A percentile compares a stretch with the other conserved stretches of the same genome.
Evolutionary conservation across 2,113 vertebrate genomes (phyloP).

Genomic region (Zingel zingel): DNA sequence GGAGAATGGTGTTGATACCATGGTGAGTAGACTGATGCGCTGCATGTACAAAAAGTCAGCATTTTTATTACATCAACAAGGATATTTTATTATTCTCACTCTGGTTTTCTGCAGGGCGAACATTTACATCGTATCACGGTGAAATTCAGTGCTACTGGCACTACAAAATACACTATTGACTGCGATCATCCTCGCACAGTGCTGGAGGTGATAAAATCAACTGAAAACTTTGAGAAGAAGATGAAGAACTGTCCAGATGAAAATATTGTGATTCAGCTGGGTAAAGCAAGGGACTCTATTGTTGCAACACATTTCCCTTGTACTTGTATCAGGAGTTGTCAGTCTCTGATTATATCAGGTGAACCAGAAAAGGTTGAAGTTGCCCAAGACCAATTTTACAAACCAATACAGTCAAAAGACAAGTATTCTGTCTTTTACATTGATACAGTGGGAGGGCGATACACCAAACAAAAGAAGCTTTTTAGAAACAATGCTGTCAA

Average conservation of each 20-base stretch:
- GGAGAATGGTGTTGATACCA: background rate
- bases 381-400: accelerated
- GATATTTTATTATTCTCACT: background rate
- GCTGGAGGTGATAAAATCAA: constrained; percentile 13
- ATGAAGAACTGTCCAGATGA: background rate
- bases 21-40: background rate
- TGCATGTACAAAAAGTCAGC: background rate
- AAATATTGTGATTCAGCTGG: constrained; percentile 19
- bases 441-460: accelerated
- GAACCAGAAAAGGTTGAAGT: background rate
- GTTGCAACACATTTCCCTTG: constrained; percentile 61
- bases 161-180: accelerated
- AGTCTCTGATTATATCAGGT: background rate
- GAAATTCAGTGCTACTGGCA: accelerated
- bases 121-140: background rate
- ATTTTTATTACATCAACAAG: background rate
- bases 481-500: background rate
- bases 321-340: accelerated
- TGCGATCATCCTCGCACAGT: constrained; percentile 13
- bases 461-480: background rate
- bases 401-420: background rate
- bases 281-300: accelerated
- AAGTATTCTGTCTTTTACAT: constrained; percentile 25
- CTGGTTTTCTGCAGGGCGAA: background rate
- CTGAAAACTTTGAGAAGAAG: accelerated